Conservation (phyloP, 1,140 invertebrate species). For the Drosophila watanabei region DNA sequence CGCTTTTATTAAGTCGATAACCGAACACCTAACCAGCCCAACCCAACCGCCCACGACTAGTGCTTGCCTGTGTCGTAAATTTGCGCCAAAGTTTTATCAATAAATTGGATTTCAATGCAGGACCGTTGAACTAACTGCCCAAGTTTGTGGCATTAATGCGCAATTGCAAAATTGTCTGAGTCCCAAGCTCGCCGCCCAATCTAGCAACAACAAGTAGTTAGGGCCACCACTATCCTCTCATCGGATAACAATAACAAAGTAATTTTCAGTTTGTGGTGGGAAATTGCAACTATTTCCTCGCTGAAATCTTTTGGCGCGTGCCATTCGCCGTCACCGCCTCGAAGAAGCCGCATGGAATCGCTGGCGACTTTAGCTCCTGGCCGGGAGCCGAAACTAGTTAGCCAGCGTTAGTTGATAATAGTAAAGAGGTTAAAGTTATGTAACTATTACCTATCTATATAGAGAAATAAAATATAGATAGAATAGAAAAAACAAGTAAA, state of each 20-base stretch:
- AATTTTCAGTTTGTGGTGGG: constrained; percentile 44
- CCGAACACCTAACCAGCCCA: constrained; percentile 24
- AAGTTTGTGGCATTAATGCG: constrained; percentile 63
- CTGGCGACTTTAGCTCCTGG: constrained; percentile 18
- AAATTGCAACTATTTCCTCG: constrained; percentile 30
- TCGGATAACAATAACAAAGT: constrained; percentile 44
- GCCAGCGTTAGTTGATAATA: neutral
- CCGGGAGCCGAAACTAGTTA: constrained; percentile 14
- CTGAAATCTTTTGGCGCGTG: constrained; percentile 56
- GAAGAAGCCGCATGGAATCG: constrained; percentile 44
- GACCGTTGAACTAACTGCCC: constrained; percentile 61
- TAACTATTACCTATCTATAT: neutral
- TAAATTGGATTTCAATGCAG: constrained; percentile 67
- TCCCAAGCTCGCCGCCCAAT: constrained; percentile 18
- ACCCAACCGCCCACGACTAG: constrained; percentile 23
- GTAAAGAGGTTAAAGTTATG: constrained; percentile 1
- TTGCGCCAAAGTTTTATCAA: constrained; percentile 78
- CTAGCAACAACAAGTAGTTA: constrained; percentile 31
- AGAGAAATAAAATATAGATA: neutral
- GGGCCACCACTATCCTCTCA: constrained; percentile 8
- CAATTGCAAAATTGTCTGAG: constrained; percentile 72
- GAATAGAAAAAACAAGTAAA: neutral
- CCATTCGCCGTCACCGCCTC: constrained; percentile 43
- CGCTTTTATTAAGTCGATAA: constrained; percentile 79
- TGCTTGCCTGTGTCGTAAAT: constrained; percentile 50